Base-by-base conservation (phyloP, 2,113 vertebrate species). In the Oncorhynchus kisutch region DNA sequence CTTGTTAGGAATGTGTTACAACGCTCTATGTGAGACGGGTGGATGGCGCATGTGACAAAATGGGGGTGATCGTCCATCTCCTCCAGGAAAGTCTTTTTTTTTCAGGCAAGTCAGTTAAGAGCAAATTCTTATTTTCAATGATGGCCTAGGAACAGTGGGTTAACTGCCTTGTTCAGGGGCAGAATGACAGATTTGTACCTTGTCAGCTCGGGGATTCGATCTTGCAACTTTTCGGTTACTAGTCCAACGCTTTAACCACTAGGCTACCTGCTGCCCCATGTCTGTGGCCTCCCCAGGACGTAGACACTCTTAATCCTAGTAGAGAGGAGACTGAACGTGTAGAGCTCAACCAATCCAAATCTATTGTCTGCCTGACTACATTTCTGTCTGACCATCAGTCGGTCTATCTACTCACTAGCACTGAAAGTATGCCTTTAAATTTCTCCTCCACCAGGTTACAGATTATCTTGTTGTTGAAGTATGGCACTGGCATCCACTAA, bases 391-490 rank as follows among this genome's bases (percentile, higher is more conserved):
- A 34, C 31, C 31, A 6, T 34, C 31, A 34, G 31, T 34, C 31
- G 31, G 5, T 34, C 31, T 22, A 25, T 25, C 45, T 51, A 76
- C 91, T 90, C 87, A 99, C 98, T 95, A 99, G 93, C 73, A 99
- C 93, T 66, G 97, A 95, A 79, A 99, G 97, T 72, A 99, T 97
- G 24, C 97, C 97, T 85, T 92, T 95, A 87, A 97, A 94, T 81
- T 94, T 96, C 89, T 99, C 95, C 81, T 99, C 98, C 12, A 99
- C 95, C 78, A 99, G 86, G 78, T 99, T 97, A 48, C 96, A 98
- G 86, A 99, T 99, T 81, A 98, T 96, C 92, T 97, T 99, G 87
- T 99, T 99, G 90, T 99, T 98, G 90, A 99, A 99, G 84, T 97
- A 99, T 0, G 97, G 96, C 76, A 99, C 95, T 0, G 96, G 94